phyloP scores from a whole-genome alignment of 2,888 invertebrate genomes.

The Petrolisthes manimaculis region DNA sequence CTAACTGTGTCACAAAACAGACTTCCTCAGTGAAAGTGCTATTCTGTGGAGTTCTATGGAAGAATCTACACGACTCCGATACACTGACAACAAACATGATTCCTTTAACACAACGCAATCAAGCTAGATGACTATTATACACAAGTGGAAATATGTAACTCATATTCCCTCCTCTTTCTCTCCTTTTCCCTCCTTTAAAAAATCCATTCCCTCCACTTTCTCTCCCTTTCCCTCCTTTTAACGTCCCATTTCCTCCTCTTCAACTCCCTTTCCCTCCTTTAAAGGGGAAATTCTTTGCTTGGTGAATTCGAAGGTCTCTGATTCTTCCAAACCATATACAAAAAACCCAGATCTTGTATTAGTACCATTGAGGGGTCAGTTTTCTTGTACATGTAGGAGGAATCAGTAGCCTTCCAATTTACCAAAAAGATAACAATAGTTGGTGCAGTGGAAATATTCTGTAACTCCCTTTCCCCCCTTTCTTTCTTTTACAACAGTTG shows the following conservation, averaged over 20 bases:
- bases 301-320: background rate
- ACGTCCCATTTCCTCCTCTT: background rate
- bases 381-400: background rate
- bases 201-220: background rate
- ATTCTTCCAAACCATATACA: background rate
- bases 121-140: no score
- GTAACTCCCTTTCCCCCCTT: background rate
- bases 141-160: background rate
- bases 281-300: background rate
- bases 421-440: no score
- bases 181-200: background rate
- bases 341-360: background rate
- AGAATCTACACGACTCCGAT: no score
- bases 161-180: background rate
- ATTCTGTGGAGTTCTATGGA: no score
- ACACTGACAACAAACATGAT: no score
- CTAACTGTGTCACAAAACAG: no score
- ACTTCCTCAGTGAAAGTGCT: no score
- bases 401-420: no score
- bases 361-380: no score
- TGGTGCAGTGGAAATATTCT: background rate
- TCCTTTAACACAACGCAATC: no score
- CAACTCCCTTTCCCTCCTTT: background rate
- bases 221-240: background rate
- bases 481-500: background rate